Conservation (phyloP, 2,888 invertebrate genomes). For the Melinaea marsaeus region DNA sequence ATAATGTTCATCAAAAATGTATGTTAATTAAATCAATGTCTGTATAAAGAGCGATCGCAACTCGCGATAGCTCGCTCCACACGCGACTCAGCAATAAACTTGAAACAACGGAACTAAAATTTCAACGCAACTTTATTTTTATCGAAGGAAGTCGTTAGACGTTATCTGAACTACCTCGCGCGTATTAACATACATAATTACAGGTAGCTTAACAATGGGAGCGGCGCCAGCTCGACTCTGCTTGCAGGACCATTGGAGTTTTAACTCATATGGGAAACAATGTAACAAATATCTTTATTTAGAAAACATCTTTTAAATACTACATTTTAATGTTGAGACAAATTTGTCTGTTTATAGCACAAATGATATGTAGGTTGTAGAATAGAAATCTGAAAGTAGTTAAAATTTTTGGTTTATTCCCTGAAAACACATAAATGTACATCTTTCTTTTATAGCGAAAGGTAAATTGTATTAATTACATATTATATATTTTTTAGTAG, state of each 20-base stretch:
- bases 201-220: slow-evolving; percentile 73
- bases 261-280: slow-evolving; percentile 59
- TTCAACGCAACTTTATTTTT: slow-evolving; percentile 78
- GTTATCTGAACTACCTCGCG: slow-evolving; percentile 72
- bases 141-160: slow-evolving; percentile 77
- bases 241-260: slow-evolving; percentile 66
- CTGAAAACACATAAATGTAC: too few species aligned
- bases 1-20: too few species aligned
- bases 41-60: too few species aligned
- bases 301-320: slow-evolving; percentile 1
- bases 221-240: slow-evolving; percentile 62
- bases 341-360: slow-evolving; percentile 7
- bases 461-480: too few species aligned
- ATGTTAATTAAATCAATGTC: too few species aligned
- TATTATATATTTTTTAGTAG: too few species aligned
- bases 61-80: too few species aligned
- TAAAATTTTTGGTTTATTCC: too few species aligned
- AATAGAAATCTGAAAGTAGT: neutral
- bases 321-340: slow-evolving; percentile 9
- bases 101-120: slow-evolving; percentile 74
- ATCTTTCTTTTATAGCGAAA: too few species aligned
- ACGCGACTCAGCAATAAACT: too few species aligned
- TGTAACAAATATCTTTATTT: slow-evolving; percentile 42
- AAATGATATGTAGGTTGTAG: neutral
- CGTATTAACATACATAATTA: slow-evolving; percentile 77